Base-by-base conservation (phyloP, 2,797 vertebrate genomes). In the Lithobates pipiens region DNA sequence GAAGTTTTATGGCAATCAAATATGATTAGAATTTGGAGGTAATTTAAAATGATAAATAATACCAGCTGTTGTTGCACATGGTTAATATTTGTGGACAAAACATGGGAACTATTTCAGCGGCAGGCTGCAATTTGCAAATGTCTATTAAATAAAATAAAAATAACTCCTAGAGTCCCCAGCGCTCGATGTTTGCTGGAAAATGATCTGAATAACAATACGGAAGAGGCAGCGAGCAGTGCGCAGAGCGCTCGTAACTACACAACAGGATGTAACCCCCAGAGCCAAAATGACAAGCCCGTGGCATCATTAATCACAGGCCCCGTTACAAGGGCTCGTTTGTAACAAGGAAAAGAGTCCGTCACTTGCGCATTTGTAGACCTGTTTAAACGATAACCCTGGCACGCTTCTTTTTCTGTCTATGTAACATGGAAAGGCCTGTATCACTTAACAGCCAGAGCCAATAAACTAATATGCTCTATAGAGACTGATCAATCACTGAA, bases 181-280 rank as follows among this genome's bases (percentile, higher is more conserved):
- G 21, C 73, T 82, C 23, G 16, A 39, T 18, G 73, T 39, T 83
- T 83, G 68, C 18, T 39, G 63, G 73, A 32, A 70, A 76, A 68
- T 13, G 23, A 54, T 69, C 29, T 36, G 82, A 76, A 83, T 76
- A 83, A 83, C 61, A 76, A 76, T 83, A 76, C 63, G 50, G 65
- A 63, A 18, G 76, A 76, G 63, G 68, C 44, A 69, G 82, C 29
- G 67, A 76, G 27, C 42, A 39, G 54, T 42, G 32, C 80, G 10
- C 50, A 9, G 54, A 57, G 29, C 61, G 74, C 70, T 69, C 42
- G 36, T 80, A 75, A 75, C 77, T 68, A 65, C 77, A 75, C 72
- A 75, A 80, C 84, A 80, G 70, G 84, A 85, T 80, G 71, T 76
- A 80, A 70, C 84, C 84, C 82, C 84, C 27, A 85, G 77, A 80